These are phyloP conservation scores for Deilephila porcellus DNA, from an alignment of 2,888 invertebrate genomes.

Conservation along the genomic window DNA sequence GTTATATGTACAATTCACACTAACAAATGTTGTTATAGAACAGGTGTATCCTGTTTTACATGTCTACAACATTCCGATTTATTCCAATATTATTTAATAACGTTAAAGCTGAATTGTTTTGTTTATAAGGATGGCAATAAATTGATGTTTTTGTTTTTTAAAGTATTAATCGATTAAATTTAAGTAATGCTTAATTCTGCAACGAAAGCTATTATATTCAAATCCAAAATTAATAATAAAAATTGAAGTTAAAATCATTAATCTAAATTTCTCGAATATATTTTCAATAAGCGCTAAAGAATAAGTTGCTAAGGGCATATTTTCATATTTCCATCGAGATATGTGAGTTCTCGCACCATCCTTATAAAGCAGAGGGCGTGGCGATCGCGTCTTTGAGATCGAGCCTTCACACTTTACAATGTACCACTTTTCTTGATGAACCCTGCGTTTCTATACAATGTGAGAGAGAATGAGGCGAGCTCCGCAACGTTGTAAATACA, in stretches of 20 bases:
- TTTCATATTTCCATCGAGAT: conserved; percentile 11
- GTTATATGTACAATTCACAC: too few species aligned
- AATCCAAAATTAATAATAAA: not conserved
- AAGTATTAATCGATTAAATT: too few species aligned
- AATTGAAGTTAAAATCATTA: not conserved
- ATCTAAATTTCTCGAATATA: not conserved
- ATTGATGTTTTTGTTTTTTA: too few species aligned
- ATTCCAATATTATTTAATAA: too few species aligned
- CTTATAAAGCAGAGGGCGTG: conserved; percentile 3
- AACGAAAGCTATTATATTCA: not conserved
- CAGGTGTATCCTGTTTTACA: too few species aligned
- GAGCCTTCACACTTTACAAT: conserved; percentile 9
- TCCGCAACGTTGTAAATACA: not conserved
- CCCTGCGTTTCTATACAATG: not conserved
- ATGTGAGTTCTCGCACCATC: conserved; percentile 18
- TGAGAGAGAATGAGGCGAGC: not conserved
- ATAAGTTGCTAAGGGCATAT: conserved; percentile 9
- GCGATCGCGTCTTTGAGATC: conserved; percentile 19
- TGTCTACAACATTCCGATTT: too few species aligned
- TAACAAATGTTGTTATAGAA: too few species aligned
- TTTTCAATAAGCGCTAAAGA: conserved; percentile 14
- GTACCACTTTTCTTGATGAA: conserved; percentile 17
- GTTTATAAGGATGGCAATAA: too few species aligned
- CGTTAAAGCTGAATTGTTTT: too few species aligned
- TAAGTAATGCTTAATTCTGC: too few species aligned